These are phyloP conservation scores for Brachylomia viminalis DNA, from an alignment of 2,888 invertebrate genomes.

Conservation along the genomic window DNA sequence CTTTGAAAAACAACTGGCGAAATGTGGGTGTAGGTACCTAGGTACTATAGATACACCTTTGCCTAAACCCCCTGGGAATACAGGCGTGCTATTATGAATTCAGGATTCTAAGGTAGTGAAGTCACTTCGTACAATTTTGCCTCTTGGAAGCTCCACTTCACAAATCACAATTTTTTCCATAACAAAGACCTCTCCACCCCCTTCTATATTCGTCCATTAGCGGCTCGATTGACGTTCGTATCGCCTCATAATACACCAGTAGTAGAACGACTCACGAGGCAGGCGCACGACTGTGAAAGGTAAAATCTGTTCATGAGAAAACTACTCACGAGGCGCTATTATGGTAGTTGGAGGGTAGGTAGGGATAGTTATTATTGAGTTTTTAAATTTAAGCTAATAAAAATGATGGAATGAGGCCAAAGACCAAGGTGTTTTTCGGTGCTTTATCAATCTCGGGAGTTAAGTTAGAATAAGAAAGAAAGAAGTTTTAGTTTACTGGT, in stretches of 20 bases:
- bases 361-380: neutral
- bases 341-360: neutral
- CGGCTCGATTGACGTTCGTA: conserved; percentile 57
- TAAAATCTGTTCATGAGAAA: conserved; percentile 32
- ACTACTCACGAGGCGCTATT: conserved; percentile 40
- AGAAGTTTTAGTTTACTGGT: no score
- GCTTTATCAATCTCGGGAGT: neutral
- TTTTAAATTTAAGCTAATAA: no score
- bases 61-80: no score
- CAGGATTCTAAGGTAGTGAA: no score
- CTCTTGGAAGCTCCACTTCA: no score
- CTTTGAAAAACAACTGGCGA: neutral
- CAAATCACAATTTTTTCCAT: neutral
- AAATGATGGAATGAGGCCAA: no score
- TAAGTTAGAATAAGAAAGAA: no score
- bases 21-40: neutral
- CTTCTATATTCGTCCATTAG: conserved; percentile 56
- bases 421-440: neutral
- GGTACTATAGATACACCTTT: neutral
- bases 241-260: conserved; percentile 61
- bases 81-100: neutral
- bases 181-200: conserved; percentile 19
- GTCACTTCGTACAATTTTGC: neutral
- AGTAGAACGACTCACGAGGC: conserved; percentile 61
- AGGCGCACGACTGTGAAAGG: conserved; percentile 49